Evolutionary conservation across 2,888 invertebrate genomes (phyloP).

Genomic region (Zygaena filipendulae): DNA sequence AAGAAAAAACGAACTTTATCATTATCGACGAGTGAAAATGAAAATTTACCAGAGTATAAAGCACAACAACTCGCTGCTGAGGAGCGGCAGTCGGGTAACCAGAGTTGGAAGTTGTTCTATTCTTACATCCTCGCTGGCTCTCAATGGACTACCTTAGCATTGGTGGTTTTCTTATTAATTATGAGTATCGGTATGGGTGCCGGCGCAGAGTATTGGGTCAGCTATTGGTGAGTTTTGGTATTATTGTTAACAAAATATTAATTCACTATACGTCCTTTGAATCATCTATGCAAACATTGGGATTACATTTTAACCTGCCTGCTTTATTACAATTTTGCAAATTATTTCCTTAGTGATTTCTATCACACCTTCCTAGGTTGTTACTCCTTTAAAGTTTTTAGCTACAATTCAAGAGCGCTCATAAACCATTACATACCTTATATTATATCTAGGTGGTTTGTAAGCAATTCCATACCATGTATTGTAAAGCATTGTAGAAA

Average conservation of each 20-base stretch:
- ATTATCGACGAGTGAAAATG: conserved; percentile 28
- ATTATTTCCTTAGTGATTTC: too few species aligned
- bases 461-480: too few species aligned
- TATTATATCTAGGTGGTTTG: too few species aligned
- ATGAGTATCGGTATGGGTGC: conserved; percentile 71
- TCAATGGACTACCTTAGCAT: conserved; percentile 31
- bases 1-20: conserved; percentile 14
- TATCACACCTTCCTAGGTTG: too few species aligned
- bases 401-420: too few species aligned
- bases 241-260: conserved; percentile 3
- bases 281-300: too few species aligned
- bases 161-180: conserved; percentile 35
- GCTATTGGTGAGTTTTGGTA: conserved; percentile 70
- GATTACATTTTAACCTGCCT: too few species aligned
- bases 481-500: too few species aligned
- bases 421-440: too few species aligned
- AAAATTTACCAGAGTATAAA: conserved; percentile 37
- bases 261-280: too few species aligned
- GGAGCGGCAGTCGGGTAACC: conserved; percentile 45
- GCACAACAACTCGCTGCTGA: conserved; percentile 47
- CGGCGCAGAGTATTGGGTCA: conserved; percentile 76
- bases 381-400: too few species aligned
- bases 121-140: conserved; percentile 49
- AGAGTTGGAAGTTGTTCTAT: conserved; percentile 44
- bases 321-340: too few species aligned